Evolutionary conservation across 2,797 vertebrate genomes (phyloP).

Genomic region (Momotus momota): DNA sequence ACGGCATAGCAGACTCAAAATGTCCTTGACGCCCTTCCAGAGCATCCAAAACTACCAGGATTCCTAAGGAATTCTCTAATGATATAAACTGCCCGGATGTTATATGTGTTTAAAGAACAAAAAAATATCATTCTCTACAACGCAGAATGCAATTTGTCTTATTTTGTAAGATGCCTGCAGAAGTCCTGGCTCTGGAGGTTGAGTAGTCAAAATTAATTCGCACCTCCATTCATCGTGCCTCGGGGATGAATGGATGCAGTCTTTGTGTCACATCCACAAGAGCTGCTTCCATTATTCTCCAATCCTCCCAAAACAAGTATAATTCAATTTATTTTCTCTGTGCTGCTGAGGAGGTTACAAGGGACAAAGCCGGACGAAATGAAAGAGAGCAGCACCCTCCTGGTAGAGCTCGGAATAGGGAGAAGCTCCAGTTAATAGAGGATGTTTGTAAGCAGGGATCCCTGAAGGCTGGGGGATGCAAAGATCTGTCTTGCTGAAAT

Average conservation of each 20-base stretch:
- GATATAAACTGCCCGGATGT: neutral
- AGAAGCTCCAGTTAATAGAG: neutral
- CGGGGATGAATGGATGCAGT: slow-evolving; percentile 40
- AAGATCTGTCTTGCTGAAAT: neutral
- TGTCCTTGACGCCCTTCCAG: neutral
- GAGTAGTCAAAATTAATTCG: slow-evolving; percentile 73
- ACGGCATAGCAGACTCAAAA: neutral
- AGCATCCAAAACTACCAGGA: neutral
- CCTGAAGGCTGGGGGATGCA: neutral
- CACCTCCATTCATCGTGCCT: slow-evolving; percentile 72
- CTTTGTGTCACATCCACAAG: slow-evolving; percentile 37
- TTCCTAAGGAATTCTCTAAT: slow-evolving; percentile 23
- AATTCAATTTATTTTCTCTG: slow-evolving; percentile 34
- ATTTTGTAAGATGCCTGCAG: slow-evolving; percentile 68
- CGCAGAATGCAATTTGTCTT: slow-evolving; percentile 76
- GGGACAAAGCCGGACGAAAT: slow-evolving; percentile 1
- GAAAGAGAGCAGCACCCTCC: neutral
- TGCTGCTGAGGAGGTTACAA: neutral
- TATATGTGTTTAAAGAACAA: slow-evolving; percentile 71
- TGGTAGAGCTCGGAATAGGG: neutral
- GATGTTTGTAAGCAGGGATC: neutral
- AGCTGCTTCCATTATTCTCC: slow-evolving; percentile 44
- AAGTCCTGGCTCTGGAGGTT: slow-evolving; percentile 56
- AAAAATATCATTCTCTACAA: slow-evolving; percentile 64
- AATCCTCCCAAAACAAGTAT: slow-evolving; percentile 40